A percentile compares a stretch with the other conserved stretches of the same genome.
Evolutionary conservation across 2,888 invertebrate genomes (phyloP).

Genomic region (Nasonovia ribisnigri): DNA sequence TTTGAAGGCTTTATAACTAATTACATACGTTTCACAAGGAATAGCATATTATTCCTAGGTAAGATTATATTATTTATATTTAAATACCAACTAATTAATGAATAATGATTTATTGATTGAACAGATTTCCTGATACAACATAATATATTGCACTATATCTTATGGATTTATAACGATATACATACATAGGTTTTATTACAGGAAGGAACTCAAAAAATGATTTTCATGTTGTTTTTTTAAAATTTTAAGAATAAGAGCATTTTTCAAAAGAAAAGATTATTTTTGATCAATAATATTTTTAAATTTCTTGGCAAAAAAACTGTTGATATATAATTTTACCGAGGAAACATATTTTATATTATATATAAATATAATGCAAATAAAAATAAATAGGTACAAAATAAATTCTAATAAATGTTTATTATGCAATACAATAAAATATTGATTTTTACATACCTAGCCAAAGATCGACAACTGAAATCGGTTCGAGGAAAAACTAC

Average conservation of each 20-base stretch:
- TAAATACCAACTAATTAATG: not conserved
- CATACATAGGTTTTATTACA: not conserved
- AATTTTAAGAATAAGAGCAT: not conserved
- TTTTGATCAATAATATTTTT: not conserved
- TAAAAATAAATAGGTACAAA: conserved; percentile 4
- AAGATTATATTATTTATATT: not conserved
- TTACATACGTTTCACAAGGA: not conserved
- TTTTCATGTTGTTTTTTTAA: too few relatives aligned
- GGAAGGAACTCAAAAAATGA: too few relatives aligned
- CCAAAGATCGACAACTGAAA: not conserved
- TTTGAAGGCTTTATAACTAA: not conserved
- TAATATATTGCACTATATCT: not conserved
- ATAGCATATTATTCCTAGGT: not conserved
- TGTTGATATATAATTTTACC: not conserved
- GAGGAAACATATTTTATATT: not conserved
- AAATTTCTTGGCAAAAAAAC: not conserved
- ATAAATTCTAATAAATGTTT: not conserved
- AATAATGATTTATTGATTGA: not conserved
- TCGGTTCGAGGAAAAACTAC: not conserved
- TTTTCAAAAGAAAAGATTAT: not conserved
- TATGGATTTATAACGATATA: not conserved
- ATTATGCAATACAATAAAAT: not conserved
- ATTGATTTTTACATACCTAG: not conserved
- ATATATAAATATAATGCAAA: not conserved
- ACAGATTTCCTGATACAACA: not conserved